Evolutionary conservation across 2,888 invertebrate genomes (phyloP).

Genomic region (Drosophila greeni): DNA sequence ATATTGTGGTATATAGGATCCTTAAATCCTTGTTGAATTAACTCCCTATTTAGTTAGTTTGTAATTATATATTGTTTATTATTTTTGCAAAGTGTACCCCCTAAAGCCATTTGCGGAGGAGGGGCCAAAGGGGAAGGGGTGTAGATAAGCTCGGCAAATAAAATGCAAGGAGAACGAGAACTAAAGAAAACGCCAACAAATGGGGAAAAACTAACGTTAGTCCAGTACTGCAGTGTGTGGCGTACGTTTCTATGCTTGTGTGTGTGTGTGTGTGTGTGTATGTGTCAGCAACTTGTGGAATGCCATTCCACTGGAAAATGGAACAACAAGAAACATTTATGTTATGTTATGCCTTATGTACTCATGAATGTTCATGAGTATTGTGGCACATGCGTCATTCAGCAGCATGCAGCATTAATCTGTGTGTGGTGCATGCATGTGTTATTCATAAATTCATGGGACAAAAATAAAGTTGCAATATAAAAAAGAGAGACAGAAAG

Average conservation of each 20-base stretch:
- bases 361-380: background rate
- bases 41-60: background rate
- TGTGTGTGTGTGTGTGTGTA: slow-evolving; percentile 4
- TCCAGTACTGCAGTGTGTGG: background rate
- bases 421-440: slow-evolving; percentile 1
- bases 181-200: slow-evolving; percentile 11
- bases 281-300: slow-evolving; percentile 59
- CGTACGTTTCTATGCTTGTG: background rate
- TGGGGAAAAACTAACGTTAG: slow-evolving; percentile 21
- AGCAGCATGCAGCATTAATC: background rate
- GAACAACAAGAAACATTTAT: slow-evolving; percentile 27
- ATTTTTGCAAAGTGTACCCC: slow-evolving; percentile 1
- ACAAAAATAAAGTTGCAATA: slow-evolving; percentile 36
- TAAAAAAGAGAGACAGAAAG: slow-evolving; percentile 16
- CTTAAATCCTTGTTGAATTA: background rate
- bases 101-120: background rate
- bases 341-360: slow-evolving; percentile 6
- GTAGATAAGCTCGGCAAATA: slow-evolving; percentile 52
- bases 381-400: slow-evolving; percentile 22
- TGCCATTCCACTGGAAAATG: slow-evolving; percentile 47
- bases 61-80: background rate
- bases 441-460: slow-evolving; percentile 7
- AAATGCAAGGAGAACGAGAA: slow-evolving; percentile 25
- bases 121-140: background rate
- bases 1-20: background rate